These are phyloP conservation scores for Hylaeus anthracinus DNA, from an alignment of 1,140 invertebrate genomes.

Conservation along the genomic window DNA sequence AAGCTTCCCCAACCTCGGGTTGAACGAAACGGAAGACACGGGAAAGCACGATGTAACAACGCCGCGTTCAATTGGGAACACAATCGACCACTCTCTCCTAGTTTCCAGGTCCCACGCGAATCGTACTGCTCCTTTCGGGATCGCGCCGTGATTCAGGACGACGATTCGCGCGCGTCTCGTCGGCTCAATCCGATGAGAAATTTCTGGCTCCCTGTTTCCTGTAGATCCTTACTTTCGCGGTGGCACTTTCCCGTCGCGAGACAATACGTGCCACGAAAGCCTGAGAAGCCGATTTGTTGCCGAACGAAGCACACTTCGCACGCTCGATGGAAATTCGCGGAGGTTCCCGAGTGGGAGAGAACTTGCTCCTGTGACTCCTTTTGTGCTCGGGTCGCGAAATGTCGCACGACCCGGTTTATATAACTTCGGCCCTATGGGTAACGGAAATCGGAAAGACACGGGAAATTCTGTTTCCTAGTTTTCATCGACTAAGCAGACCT, in stretches of 20 bases:
- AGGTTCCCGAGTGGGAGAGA: background rate
- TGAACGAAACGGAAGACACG: slow-evolving; percentile 5
- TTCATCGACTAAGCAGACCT: background rate
- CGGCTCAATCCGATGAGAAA: slow-evolving; percentile 51
- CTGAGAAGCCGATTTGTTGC: slow-evolving; percentile 68
- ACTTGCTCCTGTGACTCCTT: slow-evolving; percentile 14
- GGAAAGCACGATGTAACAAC: background rate
- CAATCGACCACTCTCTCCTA: slow-evolving; percentile 29
- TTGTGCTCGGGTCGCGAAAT: slow-evolving; percentile 23
- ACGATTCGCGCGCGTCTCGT: slow-evolving; percentile 24
- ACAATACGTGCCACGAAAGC: slow-evolving; percentile 71
- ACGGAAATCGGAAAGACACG: slow-evolving; percentile 27
- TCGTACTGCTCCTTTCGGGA: slow-evolving; percentile 50
- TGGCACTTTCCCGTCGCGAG: slow-evolving; percentile 66
- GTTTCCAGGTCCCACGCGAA: slow-evolving; percentile 30
- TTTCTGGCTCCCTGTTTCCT: slow-evolving; percentile 43
- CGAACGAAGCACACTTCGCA: slow-evolving; percentile 69
- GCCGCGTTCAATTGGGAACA: background rate
- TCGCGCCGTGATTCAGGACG: slow-evolving; percentile 33
- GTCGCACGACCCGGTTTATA: slow-evolving; percentile 76
- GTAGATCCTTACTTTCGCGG: slow-evolving; percentile 69
- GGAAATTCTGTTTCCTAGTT: background rate
- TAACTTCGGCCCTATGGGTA: slow-evolving; percentile 61
- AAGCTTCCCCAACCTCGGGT: background rate
- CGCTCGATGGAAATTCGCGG: slow-evolving; percentile 60